Conservation (phyloP, 2,888 invertebrate species). For the Nezara viridula region DNA sequence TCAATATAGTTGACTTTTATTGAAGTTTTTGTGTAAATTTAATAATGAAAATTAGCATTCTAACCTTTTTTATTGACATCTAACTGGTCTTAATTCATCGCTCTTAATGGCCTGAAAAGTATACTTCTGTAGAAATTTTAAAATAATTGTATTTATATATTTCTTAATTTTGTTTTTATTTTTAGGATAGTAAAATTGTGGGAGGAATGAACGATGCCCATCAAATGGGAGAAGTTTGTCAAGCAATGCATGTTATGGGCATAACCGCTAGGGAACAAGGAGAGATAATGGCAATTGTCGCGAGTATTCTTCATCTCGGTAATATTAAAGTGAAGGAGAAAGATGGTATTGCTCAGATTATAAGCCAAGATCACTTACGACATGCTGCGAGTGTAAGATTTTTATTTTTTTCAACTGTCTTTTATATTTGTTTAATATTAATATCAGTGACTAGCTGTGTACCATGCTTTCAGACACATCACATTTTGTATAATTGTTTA, state of each 20-base stretch:
- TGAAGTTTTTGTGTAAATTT: too few relatives aligned
- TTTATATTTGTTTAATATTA: too few relatives aligned
- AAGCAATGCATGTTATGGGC: constrained; percentile 93
- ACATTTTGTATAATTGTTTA: too few relatives aligned
- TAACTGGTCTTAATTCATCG: too few relatives aligned
- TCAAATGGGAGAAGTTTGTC: constrained; percentile 89
- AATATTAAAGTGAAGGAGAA: constrained; percentile 80
- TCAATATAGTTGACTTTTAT: too few relatives aligned
- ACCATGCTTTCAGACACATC: too few relatives aligned
- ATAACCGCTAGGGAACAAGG: constrained; percentile 87
- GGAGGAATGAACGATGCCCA: constrained; percentile 76
- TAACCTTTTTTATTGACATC: too few relatives aligned
- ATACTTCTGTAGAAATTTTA: not conserved
- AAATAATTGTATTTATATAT: constrained; percentile 2
- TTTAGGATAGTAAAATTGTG: constrained; percentile 53
- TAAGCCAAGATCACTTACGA: constrained; percentile 61
- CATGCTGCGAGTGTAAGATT: constrained; percentile 63
- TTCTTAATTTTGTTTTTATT: constrained; percentile 25
- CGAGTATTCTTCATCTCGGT: constrained; percentile 91
- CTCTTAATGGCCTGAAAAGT: too few relatives aligned
- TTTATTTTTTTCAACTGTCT: not conserved
- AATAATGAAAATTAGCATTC: too few relatives aligned
- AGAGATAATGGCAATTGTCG: constrained; percentile 87
- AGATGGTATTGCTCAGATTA: constrained; percentile 62
- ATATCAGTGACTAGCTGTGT: too few relatives aligned